Evolutionary conservation across 2,888 invertebrate genomes (phyloP), one percentile per base, ranked within the genome.

Genomic region (Acrobasis suavella): DNA sequence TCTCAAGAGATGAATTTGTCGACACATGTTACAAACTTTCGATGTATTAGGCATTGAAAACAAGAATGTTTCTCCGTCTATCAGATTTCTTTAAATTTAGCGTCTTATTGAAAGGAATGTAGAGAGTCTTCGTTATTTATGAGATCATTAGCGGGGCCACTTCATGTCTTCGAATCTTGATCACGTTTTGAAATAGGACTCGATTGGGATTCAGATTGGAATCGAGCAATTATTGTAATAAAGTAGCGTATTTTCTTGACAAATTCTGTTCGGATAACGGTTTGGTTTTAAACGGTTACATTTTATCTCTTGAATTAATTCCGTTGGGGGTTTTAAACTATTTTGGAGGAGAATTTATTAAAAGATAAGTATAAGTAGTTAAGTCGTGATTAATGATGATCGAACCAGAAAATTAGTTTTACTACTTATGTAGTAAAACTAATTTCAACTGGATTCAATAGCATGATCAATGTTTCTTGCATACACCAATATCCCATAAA

Each of bases 171-270:
- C 74, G 72, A 75, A 78, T 79, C 73, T 77, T 75, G 73, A 76
- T 79, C 77, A 77, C 73, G 75, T 79, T 75, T 72, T 69, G 69
- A 69, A 74, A 73, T 71, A 72, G 67, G 66, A 70, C 70, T 72
- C 75, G 77, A 81, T 78, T 72, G 74, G 67, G 73, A 76, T 71
- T 72, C 70, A 71, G 70, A 74, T 77, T 79, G 69, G 72, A 75
- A 74, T 71, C 77, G 65, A 72, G 72, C 73, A 78, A 82, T 81
- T 78, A 81, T 78, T 76, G 75, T 80, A 75, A 81, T 80, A 77
- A 77, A 80, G 77, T 77, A 72, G 71, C 74, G 70, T 76, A 77
- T 80, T 80, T 74, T 72, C 72, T 73, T 78, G 75, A 74, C 73
- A 76, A 78, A 76, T 52, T n/a, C 7, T 32, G 14, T 46, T 46